Evolutionary conservation across 2,113 vertebrate genomes (phyloP).

Genomic region (Hucho hucho): DNA sequence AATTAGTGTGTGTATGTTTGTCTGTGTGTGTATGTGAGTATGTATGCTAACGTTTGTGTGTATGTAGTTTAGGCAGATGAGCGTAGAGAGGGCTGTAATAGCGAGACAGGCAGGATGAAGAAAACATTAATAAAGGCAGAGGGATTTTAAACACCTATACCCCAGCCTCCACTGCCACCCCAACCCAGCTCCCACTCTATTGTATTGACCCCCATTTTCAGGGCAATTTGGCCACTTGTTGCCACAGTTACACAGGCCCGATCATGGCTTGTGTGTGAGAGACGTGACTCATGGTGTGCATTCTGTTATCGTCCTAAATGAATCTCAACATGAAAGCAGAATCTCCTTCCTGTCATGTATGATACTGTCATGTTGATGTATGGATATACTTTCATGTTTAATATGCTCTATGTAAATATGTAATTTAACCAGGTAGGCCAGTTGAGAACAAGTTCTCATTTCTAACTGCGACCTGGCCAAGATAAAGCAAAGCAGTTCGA

Average conservation of each 20-base stretch:
- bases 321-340: too few relatives aligned
- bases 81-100: conserved; percentile 27
- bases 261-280: not conserved
- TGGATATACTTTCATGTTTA: too few relatives aligned
- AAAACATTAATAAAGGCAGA: conserved; percentile 36
- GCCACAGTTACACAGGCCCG: conserved; percentile 34
- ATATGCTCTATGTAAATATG: too few relatives aligned
- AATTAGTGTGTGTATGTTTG: too few relatives aligned
- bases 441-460: too few relatives aligned
- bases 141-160: not conserved
- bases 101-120: conserved; percentile 7
- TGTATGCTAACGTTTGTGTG: too few relatives aligned
- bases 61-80: not conserved
- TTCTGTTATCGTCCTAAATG: not conserved
- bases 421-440: too few relatives aligned
- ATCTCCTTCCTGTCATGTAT: too few relatives aligned
- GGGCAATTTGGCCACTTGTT: conserved; percentile 39
- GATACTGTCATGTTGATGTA: too few relatives aligned
- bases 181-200: conserved; percentile 38
- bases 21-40: too few relatives aligned
- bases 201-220: conserved; percentile 56
- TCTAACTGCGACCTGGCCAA: too few relatives aligned
- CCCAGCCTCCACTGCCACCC: not conserved
- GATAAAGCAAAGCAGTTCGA: too few relatives aligned
- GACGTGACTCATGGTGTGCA: not conserved